Base-by-base conservation (phyloP, 2,113 vertebrate genomes). In the Australoheros scitulus region DNA sequence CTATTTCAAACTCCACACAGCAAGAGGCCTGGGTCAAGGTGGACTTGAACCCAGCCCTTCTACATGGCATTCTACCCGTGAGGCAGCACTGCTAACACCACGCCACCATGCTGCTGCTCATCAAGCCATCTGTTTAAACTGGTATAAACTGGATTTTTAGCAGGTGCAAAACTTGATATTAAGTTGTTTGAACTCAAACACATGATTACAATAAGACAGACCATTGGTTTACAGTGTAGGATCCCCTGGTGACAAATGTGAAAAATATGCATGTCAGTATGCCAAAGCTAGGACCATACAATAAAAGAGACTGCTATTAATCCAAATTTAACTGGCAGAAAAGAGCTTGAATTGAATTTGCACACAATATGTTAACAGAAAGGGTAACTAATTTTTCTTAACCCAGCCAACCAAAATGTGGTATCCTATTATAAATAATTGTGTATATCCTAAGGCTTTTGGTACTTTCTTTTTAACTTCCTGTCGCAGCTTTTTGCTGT, bases 261-360 rank as follows among this genome's bases (percentile, higher is more conserved):
- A 81, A 75, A 61, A 70, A 41, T 36, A 63, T 57, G 57, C 72
- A 77, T 20, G 65, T 50, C 65, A 70, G 32, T 70, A 70, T 70
- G 65, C 55, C 41, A 59, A 13, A 6, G 0, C 60, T 63, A 1
- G 4, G 52, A 50, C 4, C 13, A 13, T 22, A 65, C 9, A 70
- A 52, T 43, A 52, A 50, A 52, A 50, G 65, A 70, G 17, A 24
- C 36, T 10, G 7, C 22, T 59, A 43, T 56, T 56, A 70, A 79
- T 32, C 47, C 55, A 1, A 65, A 17, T 50, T 34, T 24, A 61
- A 61, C 9, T 34, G 22, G 20, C 65, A 70, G 43, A 70, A 52
- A 43, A 70, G 24, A 20, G 24, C 18, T 57, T 32, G 18, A 34
- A 80, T 14, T 41, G 38, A 47, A 74, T 76, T 78, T 47, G 6